Evolutionary conservation across 2,797 vertebrate genomes (phyloP).

Genomic region (Rhynchotus rufescens): DNA sequence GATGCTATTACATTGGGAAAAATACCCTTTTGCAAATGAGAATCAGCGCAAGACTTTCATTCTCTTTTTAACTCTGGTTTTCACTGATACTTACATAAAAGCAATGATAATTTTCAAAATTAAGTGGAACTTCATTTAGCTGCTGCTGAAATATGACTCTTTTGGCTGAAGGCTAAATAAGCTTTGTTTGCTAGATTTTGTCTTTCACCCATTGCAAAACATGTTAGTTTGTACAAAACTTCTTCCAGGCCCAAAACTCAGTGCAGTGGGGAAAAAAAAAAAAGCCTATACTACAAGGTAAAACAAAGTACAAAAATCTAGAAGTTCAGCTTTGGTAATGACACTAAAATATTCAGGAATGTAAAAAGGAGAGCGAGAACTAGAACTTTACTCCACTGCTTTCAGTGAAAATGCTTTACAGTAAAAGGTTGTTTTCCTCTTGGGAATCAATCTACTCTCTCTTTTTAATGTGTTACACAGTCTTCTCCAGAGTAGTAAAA

Average conservation of each 20-base stretch:
- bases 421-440: slow-evolving; percentile 71
- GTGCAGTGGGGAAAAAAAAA: background rate
- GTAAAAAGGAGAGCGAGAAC: background rate
- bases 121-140: background rate
- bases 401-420: slow-evolving; percentile 63
- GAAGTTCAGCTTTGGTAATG: slow-evolving; percentile 34
- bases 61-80: background rate
- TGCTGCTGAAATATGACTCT: background rate
- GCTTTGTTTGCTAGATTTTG: background rate
- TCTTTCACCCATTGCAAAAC: slow-evolving; percentile 13
- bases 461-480: slow-evolving; percentile 68
- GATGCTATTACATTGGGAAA: background rate
- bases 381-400: slow-evolving; percentile 52
- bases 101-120: background rate
- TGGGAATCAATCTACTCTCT: slow-evolving; percentile 59
- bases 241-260: slow-evolving; percentile 14
- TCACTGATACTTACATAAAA: background rate
- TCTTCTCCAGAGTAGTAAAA: slow-evolving; percentile 51
- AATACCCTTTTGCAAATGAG: background rate
- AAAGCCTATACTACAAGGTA: background rate
- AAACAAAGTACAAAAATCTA: slow-evolving; percentile 38
- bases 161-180: background rate
- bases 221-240: background rate
- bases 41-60: background rate
- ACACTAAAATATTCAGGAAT: slow-evolving; percentile 69